Conservation (phyloP, 2,888 invertebrate species). For the Thelaira solivaga region DNA sequence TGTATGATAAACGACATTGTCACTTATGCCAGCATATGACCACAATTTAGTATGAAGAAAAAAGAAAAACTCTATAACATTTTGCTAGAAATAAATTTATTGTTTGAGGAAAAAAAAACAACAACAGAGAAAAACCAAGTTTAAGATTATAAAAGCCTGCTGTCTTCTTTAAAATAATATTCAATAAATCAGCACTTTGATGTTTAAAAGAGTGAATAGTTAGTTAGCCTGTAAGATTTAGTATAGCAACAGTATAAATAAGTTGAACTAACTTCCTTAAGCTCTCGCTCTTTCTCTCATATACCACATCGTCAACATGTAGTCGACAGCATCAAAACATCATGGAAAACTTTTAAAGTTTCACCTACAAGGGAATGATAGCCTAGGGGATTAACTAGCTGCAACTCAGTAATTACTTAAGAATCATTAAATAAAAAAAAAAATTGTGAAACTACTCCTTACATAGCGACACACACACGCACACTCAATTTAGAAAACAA, state of each 20-base stretch:
- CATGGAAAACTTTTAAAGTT: slow-evolving; percentile 41
- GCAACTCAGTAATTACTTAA: too few relatives aligned
- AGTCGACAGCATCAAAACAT: slow-evolving; percentile 41
- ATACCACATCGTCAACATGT: slow-evolving; percentile 43
- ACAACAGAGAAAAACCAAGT: slow-evolving; percentile 15
- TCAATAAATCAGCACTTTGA: slow-evolving; percentile 65
- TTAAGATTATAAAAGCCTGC: slow-evolving; percentile 62
- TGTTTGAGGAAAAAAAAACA: slow-evolving; percentile 39
- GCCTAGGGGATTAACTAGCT: not conserved
- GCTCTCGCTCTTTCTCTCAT: too few relatives aligned
- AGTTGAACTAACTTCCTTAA: slow-evolving; percentile 40
- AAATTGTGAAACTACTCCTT: too few relatives aligned
- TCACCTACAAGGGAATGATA: slow-evolving; percentile 22
- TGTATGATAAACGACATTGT: slow-evolving; percentile 65
- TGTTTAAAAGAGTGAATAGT: slow-evolving; percentile 32
- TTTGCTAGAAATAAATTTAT: slow-evolving; percentile 44
- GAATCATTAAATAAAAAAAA: too few relatives aligned
- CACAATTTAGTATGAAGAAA: slow-evolving; percentile 51
- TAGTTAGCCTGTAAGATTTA: slow-evolving; percentile 7
- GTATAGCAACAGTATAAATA: not conserved
- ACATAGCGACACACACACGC: too few relatives aligned
- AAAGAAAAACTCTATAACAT: not conserved
- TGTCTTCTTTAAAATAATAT: slow-evolving; percentile 65
- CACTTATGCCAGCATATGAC: slow-evolving; percentile 61
- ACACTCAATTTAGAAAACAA: too few relatives aligned